These are phyloP conservation scores for Habroteleia sp. DNA, from an alignment of 2,888 invertebrate genomes.

Conservation along the genomic window DNA sequence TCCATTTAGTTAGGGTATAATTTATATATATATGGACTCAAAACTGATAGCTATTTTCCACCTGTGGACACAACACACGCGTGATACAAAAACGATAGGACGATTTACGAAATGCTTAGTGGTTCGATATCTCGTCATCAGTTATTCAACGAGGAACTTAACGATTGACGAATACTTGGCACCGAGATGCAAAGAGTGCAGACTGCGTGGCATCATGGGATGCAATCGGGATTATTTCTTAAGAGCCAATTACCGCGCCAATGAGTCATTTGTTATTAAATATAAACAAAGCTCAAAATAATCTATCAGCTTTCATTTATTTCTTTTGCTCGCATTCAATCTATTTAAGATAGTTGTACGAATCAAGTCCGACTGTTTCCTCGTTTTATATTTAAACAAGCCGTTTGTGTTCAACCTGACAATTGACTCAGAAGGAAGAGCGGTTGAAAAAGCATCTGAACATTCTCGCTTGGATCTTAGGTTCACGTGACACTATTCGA, in stretches of 20 bases:
- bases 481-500: constrained; percentile 16
- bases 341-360: too few relatives aligned
- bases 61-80: too few relatives aligned
- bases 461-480: constrained; percentile 15
- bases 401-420: too few relatives aligned
- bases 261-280: constrained; percentile 42
- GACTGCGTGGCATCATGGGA: constrained; percentile 71
- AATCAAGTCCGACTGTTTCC: too few relatives aligned
- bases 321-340: too few relatives aligned
- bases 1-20: too few relatives aligned
- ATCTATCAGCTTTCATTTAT: too few relatives aligned
- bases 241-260: constrained; percentile 19
- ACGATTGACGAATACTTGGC: constrained; percentile 65
- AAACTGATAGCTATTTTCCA: too few relatives aligned
- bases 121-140: constrained; percentile 4
- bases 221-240: constrained; percentile 36
- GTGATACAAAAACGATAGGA: neutral
- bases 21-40: too few relatives aligned
- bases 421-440: neutral
- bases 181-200: constrained; percentile 62
- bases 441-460: neutral
- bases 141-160: constrained; percentile 44
- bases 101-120: neutral
- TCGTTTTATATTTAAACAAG: too few relatives aligned
- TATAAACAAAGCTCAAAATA: constrained; percentile 29